These are phyloP conservation scores for Artemia sinica DNA, from an alignment of 2,888 invertebrate species.

Conservation along the genomic window DNA sequence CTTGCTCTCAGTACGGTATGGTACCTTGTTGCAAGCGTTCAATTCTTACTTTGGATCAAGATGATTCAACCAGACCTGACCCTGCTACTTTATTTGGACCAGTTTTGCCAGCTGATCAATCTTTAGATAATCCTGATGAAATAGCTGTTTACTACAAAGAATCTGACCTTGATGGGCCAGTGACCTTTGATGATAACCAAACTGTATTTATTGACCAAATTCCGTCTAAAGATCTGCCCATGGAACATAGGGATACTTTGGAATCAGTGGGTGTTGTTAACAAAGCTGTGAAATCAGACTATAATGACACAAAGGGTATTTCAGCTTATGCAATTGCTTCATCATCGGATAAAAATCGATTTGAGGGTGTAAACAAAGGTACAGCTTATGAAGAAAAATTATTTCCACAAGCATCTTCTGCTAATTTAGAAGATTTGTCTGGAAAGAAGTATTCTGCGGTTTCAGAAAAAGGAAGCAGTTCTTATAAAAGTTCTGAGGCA, in stretches of 20 bases:
- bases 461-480: too few species aligned
- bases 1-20: slow-evolving; percentile 18
- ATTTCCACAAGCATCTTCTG: too few species aligned
- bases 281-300: not conserved
- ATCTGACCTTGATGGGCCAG: not conserved
- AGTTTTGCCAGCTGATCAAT: slow-evolving; percentile 2
- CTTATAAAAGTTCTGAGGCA: too few species aligned
- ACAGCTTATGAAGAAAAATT: too few species aligned
- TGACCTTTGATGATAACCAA: not conserved
- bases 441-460: too few species aligned
- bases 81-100: not conserved
- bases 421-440: too few species aligned
- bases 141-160: not conserved
- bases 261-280: not conserved
- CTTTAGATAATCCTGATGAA: not conserved
- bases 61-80: not conserved
- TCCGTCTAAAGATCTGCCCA: not conserved
- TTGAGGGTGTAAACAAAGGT: too few species aligned
- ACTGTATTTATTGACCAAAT: not conserved
- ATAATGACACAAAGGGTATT: too few species aligned
- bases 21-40: slow-evolving; percentile 18
- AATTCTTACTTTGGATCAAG: slow-evolving; percentile 3
- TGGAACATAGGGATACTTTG: not conserved
- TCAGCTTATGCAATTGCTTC: too few species aligned
- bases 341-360: too few species aligned